Evolutionary conservation across 2,888 invertebrate genomes (phyloP), one percentile per base, ranked within the genome.

Genomic region (Chesias legatella): DNA sequence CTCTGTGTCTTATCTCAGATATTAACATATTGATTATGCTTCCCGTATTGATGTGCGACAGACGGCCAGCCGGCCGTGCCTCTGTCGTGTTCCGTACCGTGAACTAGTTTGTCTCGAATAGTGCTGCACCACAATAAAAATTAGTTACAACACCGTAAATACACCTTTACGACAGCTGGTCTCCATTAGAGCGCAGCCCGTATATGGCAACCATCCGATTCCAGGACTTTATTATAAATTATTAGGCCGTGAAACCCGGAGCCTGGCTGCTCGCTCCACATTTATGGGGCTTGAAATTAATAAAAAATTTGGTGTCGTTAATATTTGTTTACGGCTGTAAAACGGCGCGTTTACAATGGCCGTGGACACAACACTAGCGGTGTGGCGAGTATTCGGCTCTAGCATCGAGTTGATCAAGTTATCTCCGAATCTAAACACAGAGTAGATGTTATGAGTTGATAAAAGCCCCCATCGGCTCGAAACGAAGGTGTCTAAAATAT

Each of bases 1-100:
- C 73, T 72, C 65, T 72, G 67, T 79, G 73, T 70, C 77, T 79
- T 80, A 84, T 85, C 83, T 80, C 43, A 67, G 77, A 81, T 80
- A 83, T 84, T 82, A 82, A 79, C 80, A 84, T 83, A 84, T 83
- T 80, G 82, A 83, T 85, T 83, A 73, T 75, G 74, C 75, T 77
- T 73, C 70, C 68, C 69, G 67, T 79, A 79, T 80, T 79, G 79
- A 79, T 79, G 73, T 71, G 76, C 69, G 75, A 77, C 71, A 74
- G 73, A 71, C 73, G 61, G 63, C 60, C 71, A 74, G 73, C 70
- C 73, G 61, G 63, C 60, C 48, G 56, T 53, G 38, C 58, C 56
- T 57, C 53, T 56, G 56, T 51, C 52, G 45, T 53, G 47, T 44
- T 57, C 51, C 40, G 52, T 47, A 63, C 54, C 59, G 56, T 62